A percentile compares a stretch with the other conserved stretches of the same genome.
Conservation (phyloP, 2,888 invertebrate genomes). For the Nowickia ferox region DNA sequence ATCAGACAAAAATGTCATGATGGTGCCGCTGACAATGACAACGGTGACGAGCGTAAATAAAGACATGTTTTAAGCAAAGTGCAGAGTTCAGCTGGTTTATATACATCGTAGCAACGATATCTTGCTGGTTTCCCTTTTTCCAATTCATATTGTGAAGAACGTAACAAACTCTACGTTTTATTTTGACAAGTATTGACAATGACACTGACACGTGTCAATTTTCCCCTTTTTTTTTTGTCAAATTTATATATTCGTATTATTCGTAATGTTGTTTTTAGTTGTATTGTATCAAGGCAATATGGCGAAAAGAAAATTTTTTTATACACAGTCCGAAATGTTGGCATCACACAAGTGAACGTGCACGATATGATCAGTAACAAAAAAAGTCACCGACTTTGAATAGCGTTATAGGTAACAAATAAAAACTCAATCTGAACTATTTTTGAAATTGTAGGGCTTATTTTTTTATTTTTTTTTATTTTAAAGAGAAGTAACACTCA, state of each 20-base stretch:
- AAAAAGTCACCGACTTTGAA: too few species aligned
- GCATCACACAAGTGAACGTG: too few species aligned
- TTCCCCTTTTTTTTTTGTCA: slow-evolving; percentile 22
- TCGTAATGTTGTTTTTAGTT: slow-evolving; percentile 28
- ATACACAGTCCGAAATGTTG: slow-evolving; percentile 15
- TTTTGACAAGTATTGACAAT: slow-evolving; percentile 73
- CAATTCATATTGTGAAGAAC: slow-evolving; percentile 11
- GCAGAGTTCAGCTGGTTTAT: slow-evolving; percentile 43
- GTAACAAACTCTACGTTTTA: slow-evolving; percentile 48
- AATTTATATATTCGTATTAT: background rate
- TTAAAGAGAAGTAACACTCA: too few species aligned
- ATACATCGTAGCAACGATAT: slow-evolving; percentile 42
- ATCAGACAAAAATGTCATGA: slow-evolving; percentile 45
- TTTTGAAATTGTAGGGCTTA: too few species aligned
- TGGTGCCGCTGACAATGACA: slow-evolving; percentile 26
- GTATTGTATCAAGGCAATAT: slow-evolving; percentile 21
- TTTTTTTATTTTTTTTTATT: too few species aligned
- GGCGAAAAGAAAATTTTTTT: slow-evolving; percentile 24
- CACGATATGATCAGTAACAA: too few species aligned
- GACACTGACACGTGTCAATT: slow-evolving; percentile 78
- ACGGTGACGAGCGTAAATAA: slow-evolving; percentile 36
- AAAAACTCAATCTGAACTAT: too few species aligned
- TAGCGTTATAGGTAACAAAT: too few species aligned
- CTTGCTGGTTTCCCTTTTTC: slow-evolving; percentile 20
- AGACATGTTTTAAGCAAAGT: slow-evolving; percentile 5